Conservation (phyloP, 2,113 vertebrate genomes). For the Leucoraja erinaceus region DNA sequence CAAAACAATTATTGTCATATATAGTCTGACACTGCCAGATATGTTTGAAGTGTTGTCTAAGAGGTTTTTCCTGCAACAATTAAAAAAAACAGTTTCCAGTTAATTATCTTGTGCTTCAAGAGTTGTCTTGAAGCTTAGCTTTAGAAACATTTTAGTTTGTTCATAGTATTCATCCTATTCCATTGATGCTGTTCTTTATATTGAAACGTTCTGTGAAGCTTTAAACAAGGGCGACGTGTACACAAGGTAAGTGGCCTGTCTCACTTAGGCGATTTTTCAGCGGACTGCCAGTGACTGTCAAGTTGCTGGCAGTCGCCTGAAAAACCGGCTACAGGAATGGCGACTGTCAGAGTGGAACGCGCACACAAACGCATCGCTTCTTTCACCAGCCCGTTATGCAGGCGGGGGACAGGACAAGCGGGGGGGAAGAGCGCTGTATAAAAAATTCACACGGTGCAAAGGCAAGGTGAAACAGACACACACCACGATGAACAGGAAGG, state of each 20-base stretch:
- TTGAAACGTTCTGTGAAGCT: neutral
- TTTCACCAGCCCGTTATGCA: no score
- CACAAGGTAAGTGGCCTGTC: neutral
- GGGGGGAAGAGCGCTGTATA: no score
- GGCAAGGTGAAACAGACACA: no score
- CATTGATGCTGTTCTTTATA: neutral
- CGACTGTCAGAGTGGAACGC: no score
- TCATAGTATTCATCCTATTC: neutral
- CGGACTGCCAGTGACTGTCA: no score
- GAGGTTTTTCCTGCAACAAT: neutral
- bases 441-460: no score
- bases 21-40: neutral
- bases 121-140: neutral
- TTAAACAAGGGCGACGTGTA: neutral
- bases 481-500: no score
- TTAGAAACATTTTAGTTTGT: conserved; percentile 2
- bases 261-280: no score
- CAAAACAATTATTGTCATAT: neutral
- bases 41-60: neutral
- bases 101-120: conserved; percentile 6
- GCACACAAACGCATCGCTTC: no score
- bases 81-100: neutral
- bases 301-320: no score
- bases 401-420: no score
- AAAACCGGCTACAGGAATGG: no score